A percentile compares a stretch with the other conserved stretches of the same genome.
These are phyloP conservation scores for Episyrphus balteatus DNA, from an alignment of 1,140 invertebrate species.

Conservation along the genomic window DNA sequence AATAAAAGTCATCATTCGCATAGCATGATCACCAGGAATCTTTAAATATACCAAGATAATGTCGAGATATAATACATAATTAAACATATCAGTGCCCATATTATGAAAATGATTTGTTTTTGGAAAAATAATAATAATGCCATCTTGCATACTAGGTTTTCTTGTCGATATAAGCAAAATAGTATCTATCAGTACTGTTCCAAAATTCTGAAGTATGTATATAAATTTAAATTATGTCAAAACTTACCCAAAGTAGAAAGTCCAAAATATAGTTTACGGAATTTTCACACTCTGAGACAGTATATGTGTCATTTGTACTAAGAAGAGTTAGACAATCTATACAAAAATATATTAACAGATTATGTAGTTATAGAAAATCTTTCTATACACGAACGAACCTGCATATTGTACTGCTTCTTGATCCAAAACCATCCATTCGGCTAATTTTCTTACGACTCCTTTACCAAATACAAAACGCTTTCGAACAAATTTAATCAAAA, in stretches of 20 bases:
- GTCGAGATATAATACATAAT: no score
- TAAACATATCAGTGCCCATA: no score
- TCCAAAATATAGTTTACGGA: constrained; percentile 29
- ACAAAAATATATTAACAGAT: neutral
- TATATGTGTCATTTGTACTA: constrained; percentile 31
- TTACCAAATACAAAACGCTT: constrained; percentile 29
- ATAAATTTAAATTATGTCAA: no score
- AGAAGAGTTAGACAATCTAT: constrained; percentile 28
- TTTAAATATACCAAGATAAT: constrained; percentile 1
- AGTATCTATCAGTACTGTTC: no score
- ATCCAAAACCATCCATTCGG: constrained; percentile 31
- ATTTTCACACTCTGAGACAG: constrained; percentile 26
- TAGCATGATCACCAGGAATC: constrained; percentile 31
- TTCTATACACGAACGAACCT: constrained; percentile 5
- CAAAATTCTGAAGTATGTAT: no score
- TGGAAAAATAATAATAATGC: no score
- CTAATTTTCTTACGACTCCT: constrained; percentile 24
- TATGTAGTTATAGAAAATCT: neutral
- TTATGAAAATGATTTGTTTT: no score
- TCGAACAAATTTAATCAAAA: constrained; percentile 27
- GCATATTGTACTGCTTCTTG: constrained; percentile 31
- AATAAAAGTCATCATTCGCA: constrained; percentile 36
- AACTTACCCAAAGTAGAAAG: constrained; percentile 27
- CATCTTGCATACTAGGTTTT: no score
- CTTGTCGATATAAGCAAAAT: no score